Evolutionary conservation across 2,113 vertebrate species (phyloP).

Genomic region (Aegithalos caudatus): DNA sequence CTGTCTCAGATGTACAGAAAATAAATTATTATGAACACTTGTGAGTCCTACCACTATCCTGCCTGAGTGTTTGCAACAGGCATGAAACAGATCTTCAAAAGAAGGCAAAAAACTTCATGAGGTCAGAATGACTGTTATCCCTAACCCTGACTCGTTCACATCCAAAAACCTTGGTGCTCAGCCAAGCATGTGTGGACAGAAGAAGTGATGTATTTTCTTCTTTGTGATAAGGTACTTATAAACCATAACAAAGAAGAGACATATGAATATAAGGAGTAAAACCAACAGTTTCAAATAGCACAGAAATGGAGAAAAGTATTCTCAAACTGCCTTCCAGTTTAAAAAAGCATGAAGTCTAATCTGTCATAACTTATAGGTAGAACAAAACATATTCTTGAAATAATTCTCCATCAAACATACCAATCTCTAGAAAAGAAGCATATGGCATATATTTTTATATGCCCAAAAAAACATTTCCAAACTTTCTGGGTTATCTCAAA

Average conservation of each 20-base stretch:
- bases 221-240: neutral
- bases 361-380: neutral
- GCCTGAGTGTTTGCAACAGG: neutral
- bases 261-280: neutral
- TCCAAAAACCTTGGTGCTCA: neutral
- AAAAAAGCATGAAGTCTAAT: neutral
- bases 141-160: neutral
- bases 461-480: neutral
- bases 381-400: neutral
- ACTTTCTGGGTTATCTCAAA: neutral
- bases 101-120: neutral
- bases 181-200: neutral
- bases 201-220: neutral
- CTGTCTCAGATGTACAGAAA: neutral
- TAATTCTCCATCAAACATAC: neutral
- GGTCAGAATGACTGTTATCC: neutral
- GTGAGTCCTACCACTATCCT: neutral
- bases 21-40: neutral
- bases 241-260: neutral
- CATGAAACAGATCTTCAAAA: neutral
- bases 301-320: neutral
- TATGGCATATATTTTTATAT: neutral
- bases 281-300: neutral
- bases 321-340: neutral
- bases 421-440: neutral